Base-by-base conservation (phyloP, 2,797 vertebrate genomes). In the Diceros bicornis region DNA sequence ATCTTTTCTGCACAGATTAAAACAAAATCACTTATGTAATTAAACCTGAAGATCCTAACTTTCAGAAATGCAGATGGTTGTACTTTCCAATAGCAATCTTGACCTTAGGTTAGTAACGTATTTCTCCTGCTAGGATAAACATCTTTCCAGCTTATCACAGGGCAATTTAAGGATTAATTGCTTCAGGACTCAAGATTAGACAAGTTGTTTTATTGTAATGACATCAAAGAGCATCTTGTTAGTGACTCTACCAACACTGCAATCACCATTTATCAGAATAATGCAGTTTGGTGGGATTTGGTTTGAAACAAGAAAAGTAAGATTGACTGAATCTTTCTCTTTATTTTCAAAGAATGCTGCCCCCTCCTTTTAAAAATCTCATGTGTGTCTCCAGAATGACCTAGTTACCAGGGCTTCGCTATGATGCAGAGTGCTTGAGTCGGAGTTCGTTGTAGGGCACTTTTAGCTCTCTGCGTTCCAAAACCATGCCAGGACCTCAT, bases 1-100 rank as follows among this genome's bases (percentile, higher is more conserved):
- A 69, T 94, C 3, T 37, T 94, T 95, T 41, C 25, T 34, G 4
- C 41, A 69, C 17, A 78, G 82, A 50, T 32, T 83, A 79, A 77
- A 81, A 81, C 55, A 83, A 91, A 95, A 57, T 71, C n/a, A 86
- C 37, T 91, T 89, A 50, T 47, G 68, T 96, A 74, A 89, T 96
- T 96, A 83, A 94, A 69, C 52, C 32, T 11, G 29, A 93, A 92
- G 55, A 78, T 69, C 17, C 68, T 17, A 29, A 47, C 64, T 79
- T 79, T 71, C 4, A 55, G 78, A 91, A 91, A 50, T 37, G 59
- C 69, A 89, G 57, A 72, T 34, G 57, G 13, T 59, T 55, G 34
- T 4, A 27, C n/a, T 82, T 95, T 91, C 89, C 17, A 61, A 82
- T 27, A 62, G 25, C 52, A n/a, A 6, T 37, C 75, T 86, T 81